Evolutionary conservation across 2,797 vertebrate species (phyloP).

Genomic region (Acipenser oxyrinchus): DNA sequence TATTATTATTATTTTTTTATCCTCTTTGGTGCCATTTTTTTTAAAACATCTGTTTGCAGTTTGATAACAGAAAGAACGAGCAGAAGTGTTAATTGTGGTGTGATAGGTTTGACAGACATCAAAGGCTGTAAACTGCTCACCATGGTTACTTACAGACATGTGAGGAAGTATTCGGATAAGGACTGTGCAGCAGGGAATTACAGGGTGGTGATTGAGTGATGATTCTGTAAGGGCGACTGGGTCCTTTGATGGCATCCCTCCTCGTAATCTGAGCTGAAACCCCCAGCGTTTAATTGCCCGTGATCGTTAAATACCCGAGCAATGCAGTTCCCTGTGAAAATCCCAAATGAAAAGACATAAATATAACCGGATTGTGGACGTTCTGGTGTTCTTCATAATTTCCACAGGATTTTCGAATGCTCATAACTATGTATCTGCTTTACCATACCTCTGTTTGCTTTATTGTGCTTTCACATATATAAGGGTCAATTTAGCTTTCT

Average conservation of each 20-base stretch:
- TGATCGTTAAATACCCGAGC: slow-evolving; percentile 23
- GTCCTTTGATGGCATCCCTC: slow-evolving; percentile 18
- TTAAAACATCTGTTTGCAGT: neutral
- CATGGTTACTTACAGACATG: slow-evolving; percentile 17
- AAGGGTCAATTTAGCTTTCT: too few relatives aligned
- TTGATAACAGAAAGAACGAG: neutral
- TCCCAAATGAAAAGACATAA: neutral
- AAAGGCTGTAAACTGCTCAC: neutral
- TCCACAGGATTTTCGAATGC: too few relatives aligned
- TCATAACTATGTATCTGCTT: too few relatives aligned
- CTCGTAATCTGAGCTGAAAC: slow-evolving; percentile 27
- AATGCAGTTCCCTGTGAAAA: slow-evolving; percentile 22
- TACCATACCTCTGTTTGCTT: too few relatives aligned
- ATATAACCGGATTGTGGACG: too few relatives aligned
- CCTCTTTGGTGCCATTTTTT: too few relatives aligned
- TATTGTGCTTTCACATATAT: too few relatives aligned
- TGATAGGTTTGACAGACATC: neutral
- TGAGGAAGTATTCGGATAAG: slow-evolving; percentile 29
- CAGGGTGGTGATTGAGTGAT: slow-evolving; percentile 9
- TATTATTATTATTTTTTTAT: too few relatives aligned
- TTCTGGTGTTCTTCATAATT: too few relatives aligned
- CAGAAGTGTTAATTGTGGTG: neutral
- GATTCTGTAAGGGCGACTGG: slow-evolving; percentile 10
- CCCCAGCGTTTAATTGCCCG: slow-evolving; percentile 29
- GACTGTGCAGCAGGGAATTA: slow-evolving; percentile 28